Evolutionary conservation across 2,113 vertebrate species (phyloP), one percentile per base, ranked within the genome.

Genomic region (Candoia aspera): DNA sequence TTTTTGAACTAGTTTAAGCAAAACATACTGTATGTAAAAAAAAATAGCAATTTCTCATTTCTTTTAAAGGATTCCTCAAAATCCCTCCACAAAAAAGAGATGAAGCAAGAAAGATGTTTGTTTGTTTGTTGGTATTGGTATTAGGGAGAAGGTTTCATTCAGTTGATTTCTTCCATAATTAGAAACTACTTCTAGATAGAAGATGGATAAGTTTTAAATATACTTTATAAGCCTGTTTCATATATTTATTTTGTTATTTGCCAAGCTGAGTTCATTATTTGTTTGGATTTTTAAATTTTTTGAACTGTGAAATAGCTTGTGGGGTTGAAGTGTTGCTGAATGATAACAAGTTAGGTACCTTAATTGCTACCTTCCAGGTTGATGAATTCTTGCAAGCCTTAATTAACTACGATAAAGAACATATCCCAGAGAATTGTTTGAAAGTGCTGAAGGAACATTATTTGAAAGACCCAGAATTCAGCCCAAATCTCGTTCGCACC

Each of bases 311-410:
- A 95, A 92, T 95, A 95, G 24, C 87, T 96, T 95, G 49, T 92
- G 68, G 90, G 95, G 93, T 93, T 95, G 93, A 91, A 96, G 91
- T 93, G 92, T 96, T 96, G 93, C 94, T 94, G 90, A 89, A 92
- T 86, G 94, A 85, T 94, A 92, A 64, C 42, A 49, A 64, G 73
- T 84, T 94, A 57, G 59, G 54, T 92, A 49, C 88, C 93, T 29
- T 91, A 53, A 83, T 92, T 62, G 84, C 89, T 94, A 95, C 95
- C 53, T 96, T 90, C 88, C 91, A 98, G 97, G 97, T 98, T 95
- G 98, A 98, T 96, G 97, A 98, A 93, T 99, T 98, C 94, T 96
- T 98, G 89, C 97, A 98, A 96, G 96, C 96, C 1, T 95, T 99
- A 95, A 96, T 98, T 64, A 94, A 93, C 58, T 98, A 98, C 85